Conservation (phyloP, 2,888 invertebrate genomes). For the Azorinus chamasolen region DNA sequence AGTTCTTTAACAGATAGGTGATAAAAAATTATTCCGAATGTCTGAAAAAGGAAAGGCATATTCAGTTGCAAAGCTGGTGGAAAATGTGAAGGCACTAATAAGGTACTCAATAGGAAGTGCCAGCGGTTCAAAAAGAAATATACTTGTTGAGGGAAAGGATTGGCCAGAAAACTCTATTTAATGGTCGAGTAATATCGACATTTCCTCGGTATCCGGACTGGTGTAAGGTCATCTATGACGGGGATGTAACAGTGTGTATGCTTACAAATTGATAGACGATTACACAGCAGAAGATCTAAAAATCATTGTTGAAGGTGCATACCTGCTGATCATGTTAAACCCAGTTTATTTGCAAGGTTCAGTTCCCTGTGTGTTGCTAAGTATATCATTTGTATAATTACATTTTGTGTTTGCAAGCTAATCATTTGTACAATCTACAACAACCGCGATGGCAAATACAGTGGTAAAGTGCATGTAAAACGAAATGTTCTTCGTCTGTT, state of each 20-base stretch:
- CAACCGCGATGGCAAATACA: too few relatives aligned
- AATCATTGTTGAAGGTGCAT: constrained; percentile 26
- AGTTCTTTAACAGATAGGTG: constrained; percentile 28
- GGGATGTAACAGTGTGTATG: constrained; percentile 36
- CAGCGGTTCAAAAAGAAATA: constrained; percentile 5
- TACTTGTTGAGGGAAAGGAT: constrained; percentile 13
- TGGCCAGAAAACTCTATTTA: constrained; percentile 13
- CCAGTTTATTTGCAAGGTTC: too few relatives aligned
- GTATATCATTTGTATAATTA: too few relatives aligned
- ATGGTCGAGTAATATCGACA: constrained; percentile 28
- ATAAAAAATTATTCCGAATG: constrained; percentile 34
- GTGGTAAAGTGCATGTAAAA: too few relatives aligned
- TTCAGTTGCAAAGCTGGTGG: constrained; percentile 7
- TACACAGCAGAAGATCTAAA: constrained; percentile 42
- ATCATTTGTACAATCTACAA: too few relatives aligned
- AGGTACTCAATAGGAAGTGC: background rate
- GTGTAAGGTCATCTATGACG: constrained; percentile 40
- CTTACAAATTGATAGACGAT: constrained; percentile 36
- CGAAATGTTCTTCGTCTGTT: too few relatives aligned
- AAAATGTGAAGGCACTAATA: too few relatives aligned
- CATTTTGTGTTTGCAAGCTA: too few relatives aligned
- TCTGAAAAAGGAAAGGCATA: constrained; percentile 34
- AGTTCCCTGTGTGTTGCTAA: too few relatives aligned
- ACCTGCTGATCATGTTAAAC: too few relatives aligned
- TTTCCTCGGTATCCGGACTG: constrained; percentile 44